A percentile compares a stretch with the other conserved stretches of the same genome.
Evolutionary conservation across 2,888 invertebrate species (phyloP).

Genomic region (Drosophila planitibia): DNA sequence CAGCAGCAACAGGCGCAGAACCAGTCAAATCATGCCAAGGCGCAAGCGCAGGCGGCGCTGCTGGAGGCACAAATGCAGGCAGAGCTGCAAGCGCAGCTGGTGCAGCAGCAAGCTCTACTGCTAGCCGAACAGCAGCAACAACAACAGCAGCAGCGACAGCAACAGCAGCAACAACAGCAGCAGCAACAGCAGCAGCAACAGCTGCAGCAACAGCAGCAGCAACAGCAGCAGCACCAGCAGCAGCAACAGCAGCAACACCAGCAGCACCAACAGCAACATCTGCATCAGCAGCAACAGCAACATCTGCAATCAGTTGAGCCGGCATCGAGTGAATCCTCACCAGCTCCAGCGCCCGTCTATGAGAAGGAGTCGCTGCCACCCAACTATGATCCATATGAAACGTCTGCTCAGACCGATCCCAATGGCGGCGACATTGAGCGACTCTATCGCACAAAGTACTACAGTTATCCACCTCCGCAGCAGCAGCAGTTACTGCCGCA

Average conservation of each 20-base stretch:
- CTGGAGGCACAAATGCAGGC: slow-evolving; percentile 66
- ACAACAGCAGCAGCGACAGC: slow-evolving; percentile 18
- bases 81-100: slow-evolving; percentile 53
- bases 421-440: slow-evolving; percentile 66
- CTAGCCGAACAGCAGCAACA: slow-evolving; percentile 60
- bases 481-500: slow-evolving; percentile 38
- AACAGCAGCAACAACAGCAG: slow-evolving; percentile 19
- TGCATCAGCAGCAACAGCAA: slow-evolving; percentile 17
- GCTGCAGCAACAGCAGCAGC: slow-evolving; percentile 17
- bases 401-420: slow-evolving; percentile 26
- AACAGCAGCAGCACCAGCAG: slow-evolving; percentile 18
- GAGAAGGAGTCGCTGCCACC: slow-evolving; percentile 79
- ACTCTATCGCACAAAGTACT: slow-evolving; percentile 79
- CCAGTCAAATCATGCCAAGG: slow-evolving; percentile 48
- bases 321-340: slow-evolving; percentile 26
- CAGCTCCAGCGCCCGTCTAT: slow-evolving; percentile 69
- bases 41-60: slow-evolving; percentile 56
- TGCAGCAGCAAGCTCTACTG: slow-evolving; percentile 56
- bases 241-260: slow-evolving; percentile 23
- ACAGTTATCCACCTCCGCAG: slow-evolving; percentile 46
- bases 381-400: slow-evolving; percentile 65
- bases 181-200: slow-evolving; percentile 26
- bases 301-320: slow-evolving; percentile 24
- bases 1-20: slow-evolving; percentile 42
- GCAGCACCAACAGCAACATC: slow-evolving; percentile 20